Evolutionary conservation across 2,113 vertebrate genomes (phyloP).

Genomic region (Dunckerocampus dactyliophorus): DNA sequence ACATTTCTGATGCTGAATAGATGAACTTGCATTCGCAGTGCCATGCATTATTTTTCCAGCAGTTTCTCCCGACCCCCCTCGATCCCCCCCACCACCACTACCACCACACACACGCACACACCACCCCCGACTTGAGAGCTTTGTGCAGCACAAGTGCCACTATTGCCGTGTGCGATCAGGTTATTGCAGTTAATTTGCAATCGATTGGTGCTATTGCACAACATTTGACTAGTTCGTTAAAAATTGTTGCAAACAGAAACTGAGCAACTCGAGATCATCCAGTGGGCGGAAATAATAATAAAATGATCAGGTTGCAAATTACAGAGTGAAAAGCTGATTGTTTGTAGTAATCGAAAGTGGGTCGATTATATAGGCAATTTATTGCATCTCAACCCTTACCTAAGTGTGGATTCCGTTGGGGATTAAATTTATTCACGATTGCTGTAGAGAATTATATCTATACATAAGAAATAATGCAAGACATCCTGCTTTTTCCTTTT

Average conservation of each 20-base stretch:
- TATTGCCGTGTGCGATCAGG: conserved; percentile 3
- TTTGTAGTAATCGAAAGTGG: conserved; percentile 50
- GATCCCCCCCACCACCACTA: background rate
- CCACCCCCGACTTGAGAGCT: conserved; percentile 26
- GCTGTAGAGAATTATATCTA: background rate
- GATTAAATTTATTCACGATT: conserved; percentile 18
- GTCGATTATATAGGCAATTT: conserved; percentile 49
- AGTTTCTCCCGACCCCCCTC: conserved; percentile 49
- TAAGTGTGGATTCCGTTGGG: conserved; percentile 54
- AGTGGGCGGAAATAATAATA: conserved; percentile 3
- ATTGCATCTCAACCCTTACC: conserved; percentile 46
- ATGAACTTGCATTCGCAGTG: conserved; percentile 29
- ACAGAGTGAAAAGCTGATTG: background rate
- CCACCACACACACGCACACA: too few species aligned
- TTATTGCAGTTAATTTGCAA: conserved; percentile 20
- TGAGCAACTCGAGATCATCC: conserved; percentile 30
- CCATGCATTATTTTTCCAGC: conserved; percentile 49
- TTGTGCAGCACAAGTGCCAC: conserved; percentile 35
- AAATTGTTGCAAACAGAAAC: conserved; percentile 16
- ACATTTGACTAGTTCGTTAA: conserved; percentile 5
- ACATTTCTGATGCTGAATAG: too few species aligned
- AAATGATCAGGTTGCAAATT: background rate
- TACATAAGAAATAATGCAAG: background rate
- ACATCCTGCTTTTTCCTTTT: background rate
- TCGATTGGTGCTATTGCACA: conserved; percentile 10